Evolutionary conservation across 2,888 invertebrate genomes (phyloP).

Genomic region (Apocheima hispidaria): DNA sequence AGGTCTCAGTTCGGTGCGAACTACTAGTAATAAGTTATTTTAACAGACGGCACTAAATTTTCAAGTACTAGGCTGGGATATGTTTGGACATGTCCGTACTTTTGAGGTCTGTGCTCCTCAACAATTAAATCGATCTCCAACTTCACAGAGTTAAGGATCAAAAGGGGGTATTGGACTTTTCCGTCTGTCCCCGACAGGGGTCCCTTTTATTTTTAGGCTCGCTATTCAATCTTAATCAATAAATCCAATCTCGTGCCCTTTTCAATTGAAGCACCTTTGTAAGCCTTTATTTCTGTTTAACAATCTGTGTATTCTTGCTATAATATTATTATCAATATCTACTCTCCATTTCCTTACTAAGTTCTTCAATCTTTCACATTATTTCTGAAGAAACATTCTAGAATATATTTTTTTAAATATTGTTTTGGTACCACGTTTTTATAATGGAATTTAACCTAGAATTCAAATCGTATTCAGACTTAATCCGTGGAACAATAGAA

Average conservation of each 20-base stretch:
- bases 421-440: too few relatives aligned
- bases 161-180: conserved; percentile 27
- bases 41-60: too few relatives aligned
- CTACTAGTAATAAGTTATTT: too few relatives aligned
- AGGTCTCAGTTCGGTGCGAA: too few relatives aligned
- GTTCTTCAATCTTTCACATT: neutral
- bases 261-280: conserved; percentile 16
- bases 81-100: too few relatives aligned
- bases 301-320: conserved; percentile 13
- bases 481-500: too few relatives aligned
- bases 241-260: conserved; percentile 32
- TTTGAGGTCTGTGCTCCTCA: conserved; percentile 11
- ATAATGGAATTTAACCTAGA: too few relatives aligned
- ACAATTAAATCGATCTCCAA: conserved; percentile 9
- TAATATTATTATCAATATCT: neutral
- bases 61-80: too few relatives aligned
- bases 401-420: too few relatives aligned
- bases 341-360: neutral
- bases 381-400: neutral
- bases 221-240: conserved; percentile 36
- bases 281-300: conserved; percentile 17
- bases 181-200: conserved; percentile 23
- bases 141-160: conserved; percentile 19
- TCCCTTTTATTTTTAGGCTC: conserved; percentile 28
- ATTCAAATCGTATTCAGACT: too few relatives aligned